Evolutionary conservation across 2,888 invertebrate species (phyloP).

Genomic region (Sepioteuthis lessoniana): DNA sequence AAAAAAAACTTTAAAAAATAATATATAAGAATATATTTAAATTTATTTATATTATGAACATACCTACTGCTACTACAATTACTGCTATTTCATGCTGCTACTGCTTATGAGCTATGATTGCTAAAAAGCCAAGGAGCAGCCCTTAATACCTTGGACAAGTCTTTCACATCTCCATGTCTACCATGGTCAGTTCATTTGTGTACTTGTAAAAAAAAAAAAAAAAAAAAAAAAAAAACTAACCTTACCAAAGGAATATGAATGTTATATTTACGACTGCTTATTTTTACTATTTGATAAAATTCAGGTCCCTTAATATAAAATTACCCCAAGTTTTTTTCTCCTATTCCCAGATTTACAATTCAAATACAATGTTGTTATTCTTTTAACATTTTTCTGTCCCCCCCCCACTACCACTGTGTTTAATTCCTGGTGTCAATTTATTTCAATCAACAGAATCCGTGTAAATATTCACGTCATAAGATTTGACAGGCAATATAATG

Average conservation of each 20-base stretch:
- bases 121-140: background rate
- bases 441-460: background rate
- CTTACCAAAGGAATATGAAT: background rate
- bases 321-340: background rate
- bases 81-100: background rate
- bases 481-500: background rate
- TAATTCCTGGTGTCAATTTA: background rate
- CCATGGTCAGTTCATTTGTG: background rate
- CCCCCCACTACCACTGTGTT: background rate
- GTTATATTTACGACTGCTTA: background rate
- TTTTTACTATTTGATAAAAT: background rate
- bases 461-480: background rate
- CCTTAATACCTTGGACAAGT: background rate
- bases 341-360: background rate
- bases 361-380: background rate
- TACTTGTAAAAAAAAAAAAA: background rate
- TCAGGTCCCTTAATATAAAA: background rate
- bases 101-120: background rate
- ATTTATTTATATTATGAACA: no score
- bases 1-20: no score
- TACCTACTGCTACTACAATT: no score
- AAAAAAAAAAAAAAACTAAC: background rate
- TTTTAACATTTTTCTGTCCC: background rate
- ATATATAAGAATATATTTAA: background rate
- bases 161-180: background rate